Percentiles rank a stretch among this genome's conserved stretches.
phyloP scores from a whole-genome alignment of 2,797 vertebrate species.

The Xiphorhynchus erythropygius region DNA sequence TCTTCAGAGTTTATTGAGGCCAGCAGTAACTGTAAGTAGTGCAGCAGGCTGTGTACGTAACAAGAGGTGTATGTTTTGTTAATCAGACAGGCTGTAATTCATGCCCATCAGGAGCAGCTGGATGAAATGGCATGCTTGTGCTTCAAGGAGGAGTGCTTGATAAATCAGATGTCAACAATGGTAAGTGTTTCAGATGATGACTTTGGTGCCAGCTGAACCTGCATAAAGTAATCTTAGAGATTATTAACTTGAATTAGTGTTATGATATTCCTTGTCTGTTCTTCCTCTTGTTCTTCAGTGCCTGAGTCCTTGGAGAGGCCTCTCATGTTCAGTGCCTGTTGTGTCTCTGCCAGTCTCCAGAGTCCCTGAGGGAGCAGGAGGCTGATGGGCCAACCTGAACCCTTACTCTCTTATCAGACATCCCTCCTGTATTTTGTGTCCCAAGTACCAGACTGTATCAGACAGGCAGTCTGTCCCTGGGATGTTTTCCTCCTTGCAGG shows the following conservation, averaged over 20 bases:
- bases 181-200: slow-evolving; percentile 71
- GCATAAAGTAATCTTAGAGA: background rate
- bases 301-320: background rate
- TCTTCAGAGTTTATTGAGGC: background rate
- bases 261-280: background rate
- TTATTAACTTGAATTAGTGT: background rate
- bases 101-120: slow-evolving; percentile 82
- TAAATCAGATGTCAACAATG: slow-evolving; percentile 77
- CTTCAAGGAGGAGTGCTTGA: slow-evolving; percentile 80
- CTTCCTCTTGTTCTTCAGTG: background rate
- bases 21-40: background rate
- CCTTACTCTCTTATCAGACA: background rate
- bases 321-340: background rate
- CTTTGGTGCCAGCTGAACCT: background rate
- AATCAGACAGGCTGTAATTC: slow-evolving; percentile 79
- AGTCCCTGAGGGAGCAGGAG: background rate
- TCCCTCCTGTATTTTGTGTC: background rate
- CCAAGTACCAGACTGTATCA: background rate
- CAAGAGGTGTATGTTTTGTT: background rate
- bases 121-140: slow-evolving; percentile 84
- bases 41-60: background rate
- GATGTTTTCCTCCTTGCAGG: background rate
- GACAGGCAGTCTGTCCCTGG: fast-evolving
- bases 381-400: background rate
- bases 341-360: background rate